Conservation (phyloP, 1,140 invertebrate species). For the Drosophila obscura region DNA sequence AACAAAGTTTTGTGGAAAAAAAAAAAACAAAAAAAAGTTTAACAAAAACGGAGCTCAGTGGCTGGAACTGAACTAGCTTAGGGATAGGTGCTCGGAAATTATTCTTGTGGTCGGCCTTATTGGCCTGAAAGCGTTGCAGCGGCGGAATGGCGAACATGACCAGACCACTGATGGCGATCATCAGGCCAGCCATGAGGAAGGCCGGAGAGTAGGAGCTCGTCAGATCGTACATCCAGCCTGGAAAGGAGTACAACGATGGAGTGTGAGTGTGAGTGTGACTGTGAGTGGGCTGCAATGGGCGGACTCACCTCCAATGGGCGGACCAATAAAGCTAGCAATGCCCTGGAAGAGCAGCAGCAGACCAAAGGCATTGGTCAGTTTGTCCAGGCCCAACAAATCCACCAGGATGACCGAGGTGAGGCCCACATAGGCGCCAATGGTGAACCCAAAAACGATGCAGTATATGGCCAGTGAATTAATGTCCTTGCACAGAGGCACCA, state of each 20-base stretch:
- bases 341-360: conserved; percentile 95
- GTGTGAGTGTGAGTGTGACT: no score
- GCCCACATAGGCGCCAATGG: conserved; percentile 96
- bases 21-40: conserved; percentile 20
- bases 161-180: conserved; percentile 93
- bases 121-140: conserved; percentile 86
- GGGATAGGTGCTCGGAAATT: conserved; percentile 59
- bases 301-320: conserved; percentile 92
- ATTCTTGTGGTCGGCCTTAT: conserved; percentile 46
- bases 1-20: conserved; percentile 15
- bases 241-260: conserved; percentile 1
- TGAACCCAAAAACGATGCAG: conserved; percentile 92
- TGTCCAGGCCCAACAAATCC: conserved; percentile 93
- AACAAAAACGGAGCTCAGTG: not conserved
- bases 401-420: conserved; percentile 95
- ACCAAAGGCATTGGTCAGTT: conserved; percentile 96
- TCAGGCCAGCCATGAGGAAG: conserved; percentile 92
- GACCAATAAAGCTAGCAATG: conserved; percentile 93
- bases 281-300: not conserved
- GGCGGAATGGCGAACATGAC: conserved; percentile 94
- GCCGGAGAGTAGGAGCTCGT: conserved; percentile 92
- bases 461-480: conserved; percentile 91
- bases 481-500: conserved; percentile 89
- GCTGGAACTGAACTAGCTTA: conserved; percentile 59
- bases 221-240: conserved; percentile 92